phyloP scores from a whole-genome alignment of 2,113 vertebrate genomes.

The Agapornis roseicollis region DNA sequence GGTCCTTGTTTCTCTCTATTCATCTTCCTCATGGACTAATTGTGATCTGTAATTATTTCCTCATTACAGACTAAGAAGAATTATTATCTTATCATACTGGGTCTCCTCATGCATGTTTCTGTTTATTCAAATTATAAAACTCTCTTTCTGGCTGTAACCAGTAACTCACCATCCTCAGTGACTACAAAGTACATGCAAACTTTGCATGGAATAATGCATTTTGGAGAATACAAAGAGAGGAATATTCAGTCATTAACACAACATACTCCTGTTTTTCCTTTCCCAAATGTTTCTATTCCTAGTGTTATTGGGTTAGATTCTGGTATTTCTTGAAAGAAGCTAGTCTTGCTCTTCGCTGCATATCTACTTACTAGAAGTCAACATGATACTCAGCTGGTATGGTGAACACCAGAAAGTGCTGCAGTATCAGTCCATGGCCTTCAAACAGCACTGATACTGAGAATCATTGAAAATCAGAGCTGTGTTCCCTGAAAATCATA shows the following conservation, averaged over 20 bases:
- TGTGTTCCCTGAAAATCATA: background rate
- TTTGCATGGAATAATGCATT: background rate
- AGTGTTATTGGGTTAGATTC: background rate
- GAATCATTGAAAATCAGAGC: background rate
- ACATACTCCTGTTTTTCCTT: background rate
- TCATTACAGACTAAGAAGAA: background rate
- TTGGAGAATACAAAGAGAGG: background rate
- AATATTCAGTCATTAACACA: background rate
- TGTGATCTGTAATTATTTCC: background rate
- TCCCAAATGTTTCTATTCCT: background rate
- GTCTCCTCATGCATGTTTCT: background rate
- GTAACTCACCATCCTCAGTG: background rate
- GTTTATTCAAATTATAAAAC: background rate
- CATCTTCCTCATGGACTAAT: background rate
- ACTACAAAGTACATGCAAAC: background rate
- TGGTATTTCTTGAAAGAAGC: background rate
- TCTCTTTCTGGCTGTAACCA: background rate
- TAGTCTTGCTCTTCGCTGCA: background rate
- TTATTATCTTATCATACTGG: background rate
- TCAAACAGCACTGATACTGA: background rate
- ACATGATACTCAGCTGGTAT: background rate
- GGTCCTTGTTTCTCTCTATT: background rate
- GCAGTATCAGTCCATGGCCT: background rate
- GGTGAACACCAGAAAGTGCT: background rate
- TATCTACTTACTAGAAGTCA: background rate